These are phyloP conservation scores for Lophura nycthemera DNA, from an alignment of 2,113 vertebrate genomes.

Conservation along the genomic window DNA sequence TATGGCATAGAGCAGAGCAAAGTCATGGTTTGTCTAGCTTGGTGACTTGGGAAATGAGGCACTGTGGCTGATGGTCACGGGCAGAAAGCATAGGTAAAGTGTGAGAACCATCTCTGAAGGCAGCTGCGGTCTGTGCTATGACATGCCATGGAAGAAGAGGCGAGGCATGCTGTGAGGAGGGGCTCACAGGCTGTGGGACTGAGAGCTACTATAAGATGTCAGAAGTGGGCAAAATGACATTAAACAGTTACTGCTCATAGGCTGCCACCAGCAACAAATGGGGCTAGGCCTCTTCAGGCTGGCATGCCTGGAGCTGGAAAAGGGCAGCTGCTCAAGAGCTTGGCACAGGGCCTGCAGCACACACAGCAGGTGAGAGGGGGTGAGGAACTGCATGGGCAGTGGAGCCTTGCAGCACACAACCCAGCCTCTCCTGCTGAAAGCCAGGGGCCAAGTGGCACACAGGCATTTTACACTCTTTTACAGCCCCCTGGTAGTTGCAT, in stretches of 20 bases:
- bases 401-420: not conserved
- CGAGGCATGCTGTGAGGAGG: not conserved
- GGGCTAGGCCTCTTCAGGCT: not conserved
- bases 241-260: not conserved
- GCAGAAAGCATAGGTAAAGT: not conserved
- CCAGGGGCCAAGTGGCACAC: not conserved
- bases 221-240: constrained; percentile 6
- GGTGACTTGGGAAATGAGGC: not conserved
- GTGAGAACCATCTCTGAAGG: not conserved
- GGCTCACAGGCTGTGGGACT: not conserved
- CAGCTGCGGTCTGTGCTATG: not conserved
- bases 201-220: not conserved
- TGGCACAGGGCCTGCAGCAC: constrained; percentile 1
- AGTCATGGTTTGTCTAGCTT: not conserved
- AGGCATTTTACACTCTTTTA: not conserved
- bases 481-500: not conserved
- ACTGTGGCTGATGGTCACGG: accelerated
- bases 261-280: not conserved
- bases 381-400: accelerated
- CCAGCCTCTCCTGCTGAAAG: too few species aligned
- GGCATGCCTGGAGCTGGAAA: not conserved
- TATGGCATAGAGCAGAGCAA: not conserved
- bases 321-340: constrained; percentile 29
- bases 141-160: not conserved
- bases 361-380: constrained; percentile 37